Percentiles rank a stretch among this genome's conserved stretches.
Conservation (phyloP, 2,888 invertebrate species). For the Pseudococcus jackbeardsleyi region DNA sequence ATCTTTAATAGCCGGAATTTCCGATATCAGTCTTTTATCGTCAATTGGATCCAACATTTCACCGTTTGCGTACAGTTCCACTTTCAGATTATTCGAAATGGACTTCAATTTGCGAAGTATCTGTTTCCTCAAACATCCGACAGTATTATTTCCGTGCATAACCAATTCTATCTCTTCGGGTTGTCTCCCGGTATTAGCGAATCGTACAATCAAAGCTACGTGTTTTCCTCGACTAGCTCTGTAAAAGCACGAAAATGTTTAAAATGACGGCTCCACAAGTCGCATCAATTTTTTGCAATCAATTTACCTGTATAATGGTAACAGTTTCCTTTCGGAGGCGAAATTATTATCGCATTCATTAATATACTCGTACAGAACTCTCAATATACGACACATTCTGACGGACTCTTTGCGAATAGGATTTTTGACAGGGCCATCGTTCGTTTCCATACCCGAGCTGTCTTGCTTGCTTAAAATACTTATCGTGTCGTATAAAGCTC, state of each 20-base stretch:
- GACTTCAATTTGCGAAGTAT: slow-evolving; percentile 77
- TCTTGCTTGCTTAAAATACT: slow-evolving; percentile 71
- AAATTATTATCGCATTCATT: slow-evolving; percentile 93
- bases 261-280: background rate
- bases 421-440: slow-evolving; percentile 38
- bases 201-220: slow-evolving; percentile 86
- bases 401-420: slow-evolving; percentile 69
- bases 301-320: slow-evolving; percentile 83
- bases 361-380: slow-evolving; percentile 94
- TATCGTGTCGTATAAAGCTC: slow-evolving; percentile 88
- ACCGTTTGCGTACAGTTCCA: slow-evolving; percentile 91
- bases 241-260: background rate
- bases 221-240: slow-evolving; percentile 93
- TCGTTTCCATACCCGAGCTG: background rate
- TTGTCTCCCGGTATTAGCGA: slow-evolving; percentile 88
- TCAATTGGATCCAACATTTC: slow-evolving; percentile 89
- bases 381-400: slow-evolving; percentile 92
- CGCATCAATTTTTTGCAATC: background rate
- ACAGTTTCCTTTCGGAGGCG: slow-evolving; percentile 87
- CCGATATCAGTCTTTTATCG: slow-evolving; percentile 88
- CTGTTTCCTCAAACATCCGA: slow-evolving; percentile 85
- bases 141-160: slow-evolving; percentile 94
- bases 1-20: slow-evolving; percentile 76
- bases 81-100: slow-evolving; percentile 80
- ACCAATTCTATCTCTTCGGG: slow-evolving; percentile 90